Evolutionary conservation across 1,140 invertebrate genomes (phyloP).

Genomic region (Microplitis mediator): DNA sequence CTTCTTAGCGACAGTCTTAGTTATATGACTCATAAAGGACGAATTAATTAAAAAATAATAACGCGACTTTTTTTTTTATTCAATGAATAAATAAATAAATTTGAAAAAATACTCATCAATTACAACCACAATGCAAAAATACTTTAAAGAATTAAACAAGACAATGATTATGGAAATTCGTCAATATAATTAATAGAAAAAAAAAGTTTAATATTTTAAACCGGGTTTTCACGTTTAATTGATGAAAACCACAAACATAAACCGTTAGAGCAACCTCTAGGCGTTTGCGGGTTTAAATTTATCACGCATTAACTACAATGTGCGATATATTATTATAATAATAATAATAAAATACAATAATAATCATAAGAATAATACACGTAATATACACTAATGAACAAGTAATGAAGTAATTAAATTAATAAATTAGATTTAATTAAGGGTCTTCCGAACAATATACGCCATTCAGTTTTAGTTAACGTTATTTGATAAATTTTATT

Average conservation of each 20-base stretch:
- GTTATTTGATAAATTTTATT: not conserved
- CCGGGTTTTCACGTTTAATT: no score
- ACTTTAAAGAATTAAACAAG: not conserved
- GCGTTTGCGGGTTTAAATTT: no score
- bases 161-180: no score
- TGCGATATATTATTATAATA: no score
- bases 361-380: not conserved
- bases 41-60: constrained; percentile 66
- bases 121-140: not conserved
- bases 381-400: not conserved
- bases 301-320: no score
- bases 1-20: constrained; percentile 65
- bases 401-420: not conserved
- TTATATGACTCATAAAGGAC: constrained; percentile 75
- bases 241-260: no score
- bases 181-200: no score
- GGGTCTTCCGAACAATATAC: not conserved
- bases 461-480: not conserved
- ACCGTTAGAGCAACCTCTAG: no score
- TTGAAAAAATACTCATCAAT: not conserved
- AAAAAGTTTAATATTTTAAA: no score
- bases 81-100: not conserved
- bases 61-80: not conserved
- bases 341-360: not conserved
- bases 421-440: not conserved